Conservation (phyloP, 2,888 invertebrate species). For the Andrena bucephala region DNA sequence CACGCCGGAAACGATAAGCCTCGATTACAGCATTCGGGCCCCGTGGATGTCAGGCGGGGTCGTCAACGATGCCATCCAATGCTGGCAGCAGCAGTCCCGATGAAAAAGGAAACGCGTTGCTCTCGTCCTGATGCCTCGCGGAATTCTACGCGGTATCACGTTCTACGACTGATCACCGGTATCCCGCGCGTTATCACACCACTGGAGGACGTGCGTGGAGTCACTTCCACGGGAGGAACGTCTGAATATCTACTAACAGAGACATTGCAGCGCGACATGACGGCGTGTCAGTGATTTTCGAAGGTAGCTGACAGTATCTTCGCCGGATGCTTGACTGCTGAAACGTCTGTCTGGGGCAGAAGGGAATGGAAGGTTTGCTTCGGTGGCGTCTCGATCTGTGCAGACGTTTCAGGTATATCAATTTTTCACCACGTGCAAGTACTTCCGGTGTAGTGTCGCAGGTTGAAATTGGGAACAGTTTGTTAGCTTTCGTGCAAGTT, state of each 20-base stretch:
- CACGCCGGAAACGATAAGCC: slow-evolving; percentile 39
- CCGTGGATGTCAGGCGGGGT: slow-evolving; percentile 19
- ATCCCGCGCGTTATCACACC: slow-evolving; percentile 3
- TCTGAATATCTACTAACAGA: neutral
- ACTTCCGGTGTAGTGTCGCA: no score
- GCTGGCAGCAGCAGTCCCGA: neutral
- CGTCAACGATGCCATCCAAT: slow-evolving; percentile 8
- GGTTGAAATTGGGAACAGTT: no score
- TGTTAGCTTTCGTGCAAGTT: no score
- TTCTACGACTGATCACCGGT: neutral
- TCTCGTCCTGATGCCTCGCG: neutral
- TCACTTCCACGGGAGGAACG: neutral
- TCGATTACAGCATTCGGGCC: slow-evolving; percentile 29
- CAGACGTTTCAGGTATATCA: no score
- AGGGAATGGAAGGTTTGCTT: no score
- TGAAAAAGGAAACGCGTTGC: slow-evolving; percentile 4
- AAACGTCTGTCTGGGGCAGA: neutral
- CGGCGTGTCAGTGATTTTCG: neutral
- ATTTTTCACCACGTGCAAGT: no score
- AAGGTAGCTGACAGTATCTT: neutral
- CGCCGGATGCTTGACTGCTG: neutral
- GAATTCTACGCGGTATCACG: slow-evolving; percentile 11
- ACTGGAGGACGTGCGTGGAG: neutral
- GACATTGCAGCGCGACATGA: neutral
- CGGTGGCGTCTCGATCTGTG: no score